Base-by-base conservation (phyloP, 2,888 invertebrate genomes). In the Chymomyza fuscimana region DNA sequence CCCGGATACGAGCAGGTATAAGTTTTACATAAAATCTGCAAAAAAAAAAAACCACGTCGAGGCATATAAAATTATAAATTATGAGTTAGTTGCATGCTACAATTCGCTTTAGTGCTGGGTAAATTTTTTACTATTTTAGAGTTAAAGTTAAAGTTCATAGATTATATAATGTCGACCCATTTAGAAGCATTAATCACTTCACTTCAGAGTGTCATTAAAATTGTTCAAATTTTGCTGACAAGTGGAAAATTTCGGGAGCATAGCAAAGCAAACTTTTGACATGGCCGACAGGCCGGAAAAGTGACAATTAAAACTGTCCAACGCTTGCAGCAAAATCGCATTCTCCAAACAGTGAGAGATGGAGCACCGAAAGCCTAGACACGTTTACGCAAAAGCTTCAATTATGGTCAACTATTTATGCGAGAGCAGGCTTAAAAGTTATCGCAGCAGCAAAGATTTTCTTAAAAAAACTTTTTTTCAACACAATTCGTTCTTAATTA, bases 131-230 rank as follows among this genome's bases (percentile, higher is more conserved):
- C 63, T 51, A 16, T 56, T 9, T 19, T 16, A 36, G 19, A 65
- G 10, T 25, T 4, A 25, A 52, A 61, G 52, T 40, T 25, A 62
- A 22, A 62, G 56, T 58, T 63, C 58, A 12, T n/a, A 36, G 61
- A 81, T 83, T 83, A 74, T 86, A 80, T 80, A 83, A 83, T 86
- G 65, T 59, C 46, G 59, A 71, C 69, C 79, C 73, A 86, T 86
- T 83, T 87, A 69, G 83, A 74, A 86, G 81, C 86, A 87, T 83
- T 83, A 12, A 46, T 46, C 40, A 46, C 40, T 12, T 46, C 12
- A 46, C 40, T 46, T 46, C 1, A 87, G 77, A 78, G 79, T 83
- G 82, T 83, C 77, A 83, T 83, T 83, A 83, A 83, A 80, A 83
- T 83, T 75, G 87, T 86, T 83, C 68, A 83, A 75, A 83, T 83